phyloP scores from a whole-genome alignment of 1,140 invertebrate species.

The Dinothrombium tinctorium region DNA sequence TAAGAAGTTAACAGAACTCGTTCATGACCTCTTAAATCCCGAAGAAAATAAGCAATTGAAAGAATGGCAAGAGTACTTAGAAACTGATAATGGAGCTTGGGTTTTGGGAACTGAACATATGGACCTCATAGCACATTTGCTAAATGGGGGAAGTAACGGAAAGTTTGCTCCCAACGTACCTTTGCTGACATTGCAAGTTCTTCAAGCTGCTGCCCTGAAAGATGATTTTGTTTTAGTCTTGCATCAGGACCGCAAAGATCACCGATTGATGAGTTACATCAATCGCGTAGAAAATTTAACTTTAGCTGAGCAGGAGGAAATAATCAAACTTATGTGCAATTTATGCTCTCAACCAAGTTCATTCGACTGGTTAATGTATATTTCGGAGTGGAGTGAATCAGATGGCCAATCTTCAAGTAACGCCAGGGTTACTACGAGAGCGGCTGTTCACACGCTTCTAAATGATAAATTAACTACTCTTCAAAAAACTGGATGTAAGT shows the following conservation, averaged over 20 bases:
- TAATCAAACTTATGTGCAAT: conserved; percentile 60
- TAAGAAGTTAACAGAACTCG: conserved; percentile 31
- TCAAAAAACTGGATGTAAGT: conserved; percentile 51
- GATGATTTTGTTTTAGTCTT: conserved; percentile 69
- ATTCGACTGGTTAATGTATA: conserved; percentile 56
- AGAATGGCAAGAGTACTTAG: conserved; percentile 59
- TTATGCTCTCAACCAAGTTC: conserved; percentile 66
- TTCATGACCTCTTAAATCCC: conserved; percentile 34
- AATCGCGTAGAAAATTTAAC: conserved; percentile 50
- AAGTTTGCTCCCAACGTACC: conserved; percentile 15
- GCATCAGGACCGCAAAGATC: conserved; percentile 66
- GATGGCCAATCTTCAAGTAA: conserved; percentile 43
- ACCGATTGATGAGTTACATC: conserved; percentile 69
- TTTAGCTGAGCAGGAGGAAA: conserved; percentile 45
- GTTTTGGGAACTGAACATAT: conserved; percentile 66
- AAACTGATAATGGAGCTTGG: conserved; percentile 70
- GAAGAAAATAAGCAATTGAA: conserved; percentile 22
- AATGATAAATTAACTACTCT: conserved; percentile 37
- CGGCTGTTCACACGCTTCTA: conserved; percentile 59
- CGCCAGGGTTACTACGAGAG: conserved; percentile 63
- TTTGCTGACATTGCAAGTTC: conserved; percentile 9
- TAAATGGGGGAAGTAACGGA: conserved; percentile 13
- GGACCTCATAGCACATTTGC: conserved; percentile 33
- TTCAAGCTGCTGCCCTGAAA: conserved; percentile 38
- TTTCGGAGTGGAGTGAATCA: conserved; percentile 43